These are phyloP conservation scores for Cyprinodon tularosa DNA, from an alignment of 2,113 vertebrate species.

Conservation along the genomic window DNA sequence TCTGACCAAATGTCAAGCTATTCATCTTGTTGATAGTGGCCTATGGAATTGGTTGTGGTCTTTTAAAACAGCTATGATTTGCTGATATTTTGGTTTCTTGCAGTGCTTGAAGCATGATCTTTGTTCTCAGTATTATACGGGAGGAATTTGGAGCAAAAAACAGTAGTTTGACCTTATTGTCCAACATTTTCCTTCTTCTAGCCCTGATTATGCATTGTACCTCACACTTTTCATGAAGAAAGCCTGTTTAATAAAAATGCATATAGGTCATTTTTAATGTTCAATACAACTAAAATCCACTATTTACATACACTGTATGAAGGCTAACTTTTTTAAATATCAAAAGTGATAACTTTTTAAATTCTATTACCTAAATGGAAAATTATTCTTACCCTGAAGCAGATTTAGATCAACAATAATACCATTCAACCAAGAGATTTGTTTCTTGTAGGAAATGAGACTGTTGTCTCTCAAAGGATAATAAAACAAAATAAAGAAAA, in stretches of 20 bases:
- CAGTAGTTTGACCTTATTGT: slow-evolving; percentile 61
- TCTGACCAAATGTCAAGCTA: slow-evolving; percentile 49
- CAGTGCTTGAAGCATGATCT: slow-evolving; percentile 20
- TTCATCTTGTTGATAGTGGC: slow-evolving; percentile 57
- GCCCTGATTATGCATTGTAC: slow-evolving; percentile 27
- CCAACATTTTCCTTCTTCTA: slow-evolving; percentile 39
- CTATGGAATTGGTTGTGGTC: slow-evolving; percentile 54
- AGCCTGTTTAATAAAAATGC: slow-evolving; percentile 74
- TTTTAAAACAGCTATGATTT: slow-evolving; percentile 33
- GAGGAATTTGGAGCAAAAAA: slow-evolving; percentile 33
- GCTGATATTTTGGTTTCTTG: slow-evolving; percentile 41
- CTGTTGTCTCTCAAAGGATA: too few relatives aligned
- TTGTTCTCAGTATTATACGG: slow-evolving; percentile 14
- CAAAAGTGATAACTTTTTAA: too few relatives aligned
- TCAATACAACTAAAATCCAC: background rate
- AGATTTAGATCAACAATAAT: too few relatives aligned
- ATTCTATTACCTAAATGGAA: too few relatives aligned
- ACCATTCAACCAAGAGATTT: too few relatives aligned
- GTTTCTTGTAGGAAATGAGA: too few relatives aligned
- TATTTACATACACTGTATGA: background rate
- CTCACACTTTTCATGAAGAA: slow-evolving; percentile 54
- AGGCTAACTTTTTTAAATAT: background rate
- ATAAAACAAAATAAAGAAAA: too few relatives aligned
- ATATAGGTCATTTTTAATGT: slow-evolving; percentile 16
- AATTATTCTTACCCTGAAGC: too few relatives aligned